A percentile compares a stretch with the other conserved stretches of the same genome.
These are phyloP conservation scores for Nesogale talazaci DNA, from an alignment of 2,113 vertebrate species.

Conservation along the genomic window DNA sequence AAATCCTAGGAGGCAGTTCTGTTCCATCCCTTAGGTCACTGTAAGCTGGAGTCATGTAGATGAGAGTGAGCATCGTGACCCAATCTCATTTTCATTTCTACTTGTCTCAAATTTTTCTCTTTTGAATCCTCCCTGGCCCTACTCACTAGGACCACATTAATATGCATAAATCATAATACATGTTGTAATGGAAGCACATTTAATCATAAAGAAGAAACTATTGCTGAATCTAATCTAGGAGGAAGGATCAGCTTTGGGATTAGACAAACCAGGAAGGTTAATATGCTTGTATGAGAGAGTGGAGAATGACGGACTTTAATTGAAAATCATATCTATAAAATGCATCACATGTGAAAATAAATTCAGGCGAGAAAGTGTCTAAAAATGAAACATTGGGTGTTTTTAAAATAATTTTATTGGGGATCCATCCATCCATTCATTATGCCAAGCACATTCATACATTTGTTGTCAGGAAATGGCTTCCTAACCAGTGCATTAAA, in stretches of 20 bases:
- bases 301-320: not conserved
- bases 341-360: not conserved
- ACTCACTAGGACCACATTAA: not conserved
- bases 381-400: not conserved
- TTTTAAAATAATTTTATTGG: not conserved
- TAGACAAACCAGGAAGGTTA: not conserved
- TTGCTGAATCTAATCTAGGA: slow-evolving; percentile 5
- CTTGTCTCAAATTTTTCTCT: not conserved
- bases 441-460: no score
- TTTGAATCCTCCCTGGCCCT: not conserved
- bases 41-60: no score
- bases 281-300: not conserved
- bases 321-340: slow-evolving; percentile 33
- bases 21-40: no score
- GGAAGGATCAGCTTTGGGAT: not conserved
- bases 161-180: slow-evolving; percentile 4
- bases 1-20: no score
- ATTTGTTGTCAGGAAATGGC: no score
- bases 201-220: slow-evolving; percentile 30
- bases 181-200: slow-evolving; percentile 37
- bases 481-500: not conserved
- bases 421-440: no score
- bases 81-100: not conserved
- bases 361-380: not conserved
- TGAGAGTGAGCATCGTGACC: not conserved